phyloP scores from a whole-genome alignment of 64 coral and sea anemone genomes.

The Actinia tenebrosa region DNA sequence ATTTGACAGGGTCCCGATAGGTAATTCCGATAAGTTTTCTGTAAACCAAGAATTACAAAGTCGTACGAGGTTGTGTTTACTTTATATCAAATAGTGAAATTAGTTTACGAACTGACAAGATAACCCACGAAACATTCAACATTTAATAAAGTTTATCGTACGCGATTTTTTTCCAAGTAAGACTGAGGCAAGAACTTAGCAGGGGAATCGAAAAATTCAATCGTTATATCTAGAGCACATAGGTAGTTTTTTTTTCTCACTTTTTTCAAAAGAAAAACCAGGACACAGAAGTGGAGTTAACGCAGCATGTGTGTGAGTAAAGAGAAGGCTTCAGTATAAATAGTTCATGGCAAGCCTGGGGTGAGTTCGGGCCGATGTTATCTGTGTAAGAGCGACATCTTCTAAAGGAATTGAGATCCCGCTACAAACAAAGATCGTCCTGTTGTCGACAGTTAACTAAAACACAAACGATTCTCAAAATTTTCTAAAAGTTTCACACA shows the following conservation, averaged over 20 bases:
- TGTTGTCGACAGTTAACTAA: background rate
- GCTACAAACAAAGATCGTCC: background rate
- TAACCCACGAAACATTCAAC: background rate
- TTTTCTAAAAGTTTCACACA: background rate
- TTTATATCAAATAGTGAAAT: background rate
- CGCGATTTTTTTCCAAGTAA: too few relatives aligned
- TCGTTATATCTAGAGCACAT: background rate
- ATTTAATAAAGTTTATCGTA: too few relatives aligned
- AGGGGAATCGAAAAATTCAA: background rate
- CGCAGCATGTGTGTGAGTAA: background rate
- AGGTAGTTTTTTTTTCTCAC: background rate
- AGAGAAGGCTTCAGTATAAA: background rate
- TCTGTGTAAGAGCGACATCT: background rate
- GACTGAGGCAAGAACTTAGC: too few relatives aligned
- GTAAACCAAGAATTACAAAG: background rate
- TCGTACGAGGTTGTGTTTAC: background rate
- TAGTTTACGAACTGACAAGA: background rate
- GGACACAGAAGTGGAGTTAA: background rate
- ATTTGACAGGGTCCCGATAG: background rate
- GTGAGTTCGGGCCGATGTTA: background rate
- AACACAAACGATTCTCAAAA: background rate
- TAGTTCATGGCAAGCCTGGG: background rate
- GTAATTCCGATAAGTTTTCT: background rate
- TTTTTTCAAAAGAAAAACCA: background rate
- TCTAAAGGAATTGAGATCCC: background rate